Conservation (phyloP, 2,113 vertebrate species). For the Scomber colias region DNA sequence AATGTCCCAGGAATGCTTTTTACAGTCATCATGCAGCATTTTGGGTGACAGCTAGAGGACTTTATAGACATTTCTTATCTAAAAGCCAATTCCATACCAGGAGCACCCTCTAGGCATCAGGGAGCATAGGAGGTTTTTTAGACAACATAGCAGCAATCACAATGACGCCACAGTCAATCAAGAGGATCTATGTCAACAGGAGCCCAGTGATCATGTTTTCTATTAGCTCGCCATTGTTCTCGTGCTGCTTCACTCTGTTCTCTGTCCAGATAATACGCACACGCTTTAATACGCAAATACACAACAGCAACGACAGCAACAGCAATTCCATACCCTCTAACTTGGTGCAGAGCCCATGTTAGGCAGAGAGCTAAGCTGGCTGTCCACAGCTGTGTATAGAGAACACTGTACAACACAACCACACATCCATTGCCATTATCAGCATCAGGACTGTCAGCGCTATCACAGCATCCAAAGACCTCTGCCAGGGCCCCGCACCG, state of each 20-base stretch:
- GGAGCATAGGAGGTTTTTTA: constrained; percentile 4
- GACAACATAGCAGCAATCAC: constrained; percentile 49
- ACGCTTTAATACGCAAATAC: constrained; percentile 1
- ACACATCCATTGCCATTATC: constrained; percentile 63
- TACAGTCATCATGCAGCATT: not conserved
- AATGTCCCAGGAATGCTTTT: constrained; percentile 27
- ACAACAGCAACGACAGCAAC: constrained; percentile 17
- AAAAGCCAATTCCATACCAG: constrained; percentile 17
- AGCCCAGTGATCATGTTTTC: constrained; percentile 44
- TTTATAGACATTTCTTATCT: constrained; percentile 14
- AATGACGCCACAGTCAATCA: constrained; percentile 48
- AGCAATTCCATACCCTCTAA: constrained; percentile 36
- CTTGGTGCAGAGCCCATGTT: constrained; percentile 68
- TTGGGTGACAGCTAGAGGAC: constrained; percentile 9
- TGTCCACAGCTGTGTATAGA: constrained; percentile 41
- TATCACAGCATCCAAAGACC: constrained; percentile 52
- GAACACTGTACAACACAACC: constrained; percentile 38
- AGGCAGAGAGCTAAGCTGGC: constrained; percentile 48
- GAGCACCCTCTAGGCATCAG: constrained; percentile 40
- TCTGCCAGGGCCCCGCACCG: constrained; percentile 47
- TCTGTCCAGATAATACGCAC: constrained; percentile 36
- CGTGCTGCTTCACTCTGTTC: constrained; percentile 13
- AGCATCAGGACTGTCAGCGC: constrained; percentile 67
- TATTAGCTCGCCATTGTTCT: constrained; percentile 48
- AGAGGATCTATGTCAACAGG: constrained; percentile 35